phyloP scores from a whole-genome alignment of 2,888 invertebrate genomes.

The Rapana venosa region DNA sequence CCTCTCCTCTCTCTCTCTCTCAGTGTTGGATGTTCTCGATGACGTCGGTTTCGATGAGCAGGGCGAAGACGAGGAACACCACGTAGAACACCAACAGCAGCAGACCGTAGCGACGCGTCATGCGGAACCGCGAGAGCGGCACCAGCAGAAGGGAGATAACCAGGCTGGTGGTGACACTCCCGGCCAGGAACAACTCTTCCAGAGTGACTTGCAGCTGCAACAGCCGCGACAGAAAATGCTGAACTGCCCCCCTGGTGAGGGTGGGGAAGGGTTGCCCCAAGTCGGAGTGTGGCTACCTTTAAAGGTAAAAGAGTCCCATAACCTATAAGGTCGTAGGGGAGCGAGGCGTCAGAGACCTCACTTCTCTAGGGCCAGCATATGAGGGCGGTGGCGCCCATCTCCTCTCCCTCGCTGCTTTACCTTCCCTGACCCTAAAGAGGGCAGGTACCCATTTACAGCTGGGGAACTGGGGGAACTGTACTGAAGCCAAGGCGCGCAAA shows the following conservation, averaged over 20 bases:
- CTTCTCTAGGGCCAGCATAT: too few relatives aligned
- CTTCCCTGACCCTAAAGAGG: too few relatives aligned
- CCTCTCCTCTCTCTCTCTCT: neutral
- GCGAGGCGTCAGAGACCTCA: too few relatives aligned
- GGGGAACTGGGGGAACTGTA: too few relatives aligned
- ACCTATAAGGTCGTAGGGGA: too few relatives aligned
- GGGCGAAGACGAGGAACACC: slow-evolving; percentile 80
- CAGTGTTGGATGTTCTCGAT: slow-evolving; percentile 54
- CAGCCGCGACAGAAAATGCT: neutral
- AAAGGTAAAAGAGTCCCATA: too few relatives aligned
- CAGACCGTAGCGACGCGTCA: slow-evolving; percentile 80
- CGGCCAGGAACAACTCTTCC: slow-evolving; percentile 79
- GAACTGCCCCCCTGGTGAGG: neutral
- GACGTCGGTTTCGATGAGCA: slow-evolving; percentile 80
- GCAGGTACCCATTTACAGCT: too few relatives aligned
- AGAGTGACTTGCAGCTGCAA: slow-evolving; percentile 76
- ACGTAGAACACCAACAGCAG: slow-evolving; percentile 80
- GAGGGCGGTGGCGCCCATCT: too few relatives aligned
- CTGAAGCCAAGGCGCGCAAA: too few relatives aligned
- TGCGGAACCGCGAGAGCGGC: slow-evolving; percentile 79
- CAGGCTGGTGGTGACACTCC: slow-evolving; percentile 80
- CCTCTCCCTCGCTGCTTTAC: too few relatives aligned
- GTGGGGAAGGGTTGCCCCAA: too few relatives aligned
- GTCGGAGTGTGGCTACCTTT: too few relatives aligned
- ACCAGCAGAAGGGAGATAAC: slow-evolving; percentile 79